Evolutionary conservation across 1,140 invertebrate genomes (phyloP).

Genomic region (Pararge aegeria): DNA sequence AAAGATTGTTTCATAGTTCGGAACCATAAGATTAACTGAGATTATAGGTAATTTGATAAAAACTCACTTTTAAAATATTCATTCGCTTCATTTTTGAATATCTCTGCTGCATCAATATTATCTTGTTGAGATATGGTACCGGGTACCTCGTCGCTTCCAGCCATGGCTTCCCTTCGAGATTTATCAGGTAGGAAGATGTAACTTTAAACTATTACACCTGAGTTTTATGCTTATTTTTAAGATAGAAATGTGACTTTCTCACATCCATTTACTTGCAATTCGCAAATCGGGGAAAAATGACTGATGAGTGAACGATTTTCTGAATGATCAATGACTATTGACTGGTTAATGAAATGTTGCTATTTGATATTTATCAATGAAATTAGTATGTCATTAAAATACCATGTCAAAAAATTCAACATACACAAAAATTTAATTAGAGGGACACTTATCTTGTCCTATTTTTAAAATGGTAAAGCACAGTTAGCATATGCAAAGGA

Average conservation of each 20-base stretch:
- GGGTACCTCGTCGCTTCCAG: conserved; percentile 59
- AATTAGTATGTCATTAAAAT: too few relatives aligned
- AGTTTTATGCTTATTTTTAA: conserved; percentile 47
- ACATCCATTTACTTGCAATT: conserved; percentile 52
- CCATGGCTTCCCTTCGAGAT: conserved; percentile 40
- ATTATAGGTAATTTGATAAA: conserved; percentile 15
- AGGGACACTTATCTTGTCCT: too few relatives aligned
- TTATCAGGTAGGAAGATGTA: conserved; percentile 35
- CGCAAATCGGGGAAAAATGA: conserved; percentile 55
- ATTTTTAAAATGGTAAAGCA: too few relatives aligned
- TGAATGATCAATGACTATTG: conserved; percentile 39
- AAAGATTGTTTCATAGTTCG: neutral
- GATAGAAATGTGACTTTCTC: conserved; percentile 55
- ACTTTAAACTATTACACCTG: conserved; percentile 41
- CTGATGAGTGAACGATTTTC: conserved; percentile 25
- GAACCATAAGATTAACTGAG: neutral
- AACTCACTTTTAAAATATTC: conserved; percentile 75
- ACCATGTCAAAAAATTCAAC: too few relatives aligned
- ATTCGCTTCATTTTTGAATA: conserved; percentile 73
- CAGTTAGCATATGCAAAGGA: too few relatives aligned
- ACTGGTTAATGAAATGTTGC: conserved; percentile 30
- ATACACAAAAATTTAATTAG: too few relatives aligned
- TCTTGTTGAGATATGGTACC: conserved; percentile 60
- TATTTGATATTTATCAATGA: neutral
- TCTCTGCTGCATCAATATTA: conserved; percentile 64